phyloP scores from a whole-genome alignment of 2,113 vertebrate species.

The Chiloscyllium plagiosum region DNA sequence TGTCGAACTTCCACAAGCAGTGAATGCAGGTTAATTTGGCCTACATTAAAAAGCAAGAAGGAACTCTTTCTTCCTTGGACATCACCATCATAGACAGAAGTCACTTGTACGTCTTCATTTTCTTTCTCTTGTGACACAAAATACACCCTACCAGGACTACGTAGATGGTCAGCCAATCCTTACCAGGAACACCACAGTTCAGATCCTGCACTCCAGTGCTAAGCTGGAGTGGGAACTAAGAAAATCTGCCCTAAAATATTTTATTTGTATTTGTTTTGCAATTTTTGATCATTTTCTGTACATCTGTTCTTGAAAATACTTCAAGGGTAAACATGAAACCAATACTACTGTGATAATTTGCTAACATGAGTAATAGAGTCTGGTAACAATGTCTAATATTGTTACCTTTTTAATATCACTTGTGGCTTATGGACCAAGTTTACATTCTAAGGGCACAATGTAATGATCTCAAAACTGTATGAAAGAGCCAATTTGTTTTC shows the following conservation, averaged over 20 bases:
- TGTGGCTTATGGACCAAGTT: neutral
- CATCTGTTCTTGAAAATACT: neutral
- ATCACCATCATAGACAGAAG: neutral
- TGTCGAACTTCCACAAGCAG: no score
- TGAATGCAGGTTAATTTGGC: no score
- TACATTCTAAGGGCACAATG: neutral
- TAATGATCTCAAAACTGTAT: neutral
- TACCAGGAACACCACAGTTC: neutral
- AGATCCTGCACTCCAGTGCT: neutral
- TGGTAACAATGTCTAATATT: neutral
- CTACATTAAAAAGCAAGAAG: no score
- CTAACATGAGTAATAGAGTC: neutral
- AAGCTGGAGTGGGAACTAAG: neutral
- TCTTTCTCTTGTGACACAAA: neutral
- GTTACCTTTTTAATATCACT: neutral
- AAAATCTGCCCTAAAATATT: neutral
- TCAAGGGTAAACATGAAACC: neutral
- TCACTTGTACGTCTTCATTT: neutral
- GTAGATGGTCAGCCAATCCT: neutral
- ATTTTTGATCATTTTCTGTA: neutral
- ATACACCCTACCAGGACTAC: neutral
- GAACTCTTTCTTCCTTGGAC: neutral
- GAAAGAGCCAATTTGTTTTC: neutral
- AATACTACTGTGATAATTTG: neutral
- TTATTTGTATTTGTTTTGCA: neutral